phyloP scores from a whole-genome alignment of 2,113 vertebrate genomes.

The Corythoichthys haematopterus region DNA sequence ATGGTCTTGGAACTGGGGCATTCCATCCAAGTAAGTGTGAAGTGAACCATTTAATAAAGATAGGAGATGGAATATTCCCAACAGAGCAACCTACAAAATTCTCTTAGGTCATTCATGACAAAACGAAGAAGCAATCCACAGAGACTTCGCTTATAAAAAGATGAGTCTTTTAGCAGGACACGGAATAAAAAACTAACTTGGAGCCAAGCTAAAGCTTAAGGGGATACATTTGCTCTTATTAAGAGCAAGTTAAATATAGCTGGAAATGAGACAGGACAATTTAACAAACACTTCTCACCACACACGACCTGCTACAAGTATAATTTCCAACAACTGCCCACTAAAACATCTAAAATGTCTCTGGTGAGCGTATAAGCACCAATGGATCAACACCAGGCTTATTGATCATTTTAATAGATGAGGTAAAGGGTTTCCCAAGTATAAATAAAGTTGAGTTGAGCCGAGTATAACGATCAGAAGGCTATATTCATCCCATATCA shows the following conservation, averaged over 20 bases:
- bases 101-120: neutral
- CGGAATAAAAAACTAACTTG: constrained; percentile 39
- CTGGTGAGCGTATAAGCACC: neutral
- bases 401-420: neutral
- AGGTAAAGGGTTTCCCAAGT: neutral
- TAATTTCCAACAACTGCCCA: constrained; percentile 12
- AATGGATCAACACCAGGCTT: neutral
- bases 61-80: constrained; percentile 1
- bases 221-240: constrained; percentile 28
- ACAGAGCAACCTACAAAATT: constrained; percentile 10
- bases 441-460: neutral
- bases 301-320: constrained; percentile 1
- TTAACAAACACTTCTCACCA: constrained; percentile 8
- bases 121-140: constrained; percentile 17
- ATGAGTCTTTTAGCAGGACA: constrained; percentile 14
- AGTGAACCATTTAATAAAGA: constrained; percentile 14
- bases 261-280: constrained; percentile 18
- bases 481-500: neutral
- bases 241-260: constrained; percentile 51
- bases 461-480: neutral
- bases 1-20: constrained; percentile 34
- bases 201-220: constrained; percentile 31
- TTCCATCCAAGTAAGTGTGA: neutral
- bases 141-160: constrained; percentile 40
- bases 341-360: neutral